A percentile compares a stretch with the other conserved stretches of the same genome.
Conservation (phyloP, 2,113 vertebrate genomes). For the Oreochromis aureus region DNA sequence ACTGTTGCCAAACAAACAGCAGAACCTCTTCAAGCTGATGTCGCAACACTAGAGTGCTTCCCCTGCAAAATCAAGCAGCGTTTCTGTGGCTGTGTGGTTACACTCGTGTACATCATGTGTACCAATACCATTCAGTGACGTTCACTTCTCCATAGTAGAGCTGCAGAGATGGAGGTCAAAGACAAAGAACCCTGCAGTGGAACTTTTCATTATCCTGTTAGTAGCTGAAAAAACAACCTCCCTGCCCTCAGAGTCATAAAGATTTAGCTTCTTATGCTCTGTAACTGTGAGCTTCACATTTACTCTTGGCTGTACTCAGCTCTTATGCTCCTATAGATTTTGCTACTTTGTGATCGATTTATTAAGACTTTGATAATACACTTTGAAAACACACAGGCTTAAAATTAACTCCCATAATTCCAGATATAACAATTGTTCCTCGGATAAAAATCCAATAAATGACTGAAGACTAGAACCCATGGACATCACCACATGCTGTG, state of each 20-base stretch:
- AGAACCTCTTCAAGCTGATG: neutral
- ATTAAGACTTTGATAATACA: neutral
- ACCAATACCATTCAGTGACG: neutral
- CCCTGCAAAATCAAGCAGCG: neutral
- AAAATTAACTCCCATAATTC: neutral
- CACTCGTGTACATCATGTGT: neutral
- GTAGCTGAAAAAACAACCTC: neutral
- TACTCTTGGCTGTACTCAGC: neutral
- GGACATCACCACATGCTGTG: neutral
- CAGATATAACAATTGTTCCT: neutral
- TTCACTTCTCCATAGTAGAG: neutral
- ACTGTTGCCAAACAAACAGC: constrained; percentile 7
- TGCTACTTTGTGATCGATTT: neutral
- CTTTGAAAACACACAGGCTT: neutral
- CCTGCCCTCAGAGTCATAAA: neutral
- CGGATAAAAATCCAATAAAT: neutral
- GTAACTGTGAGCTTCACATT: neutral
- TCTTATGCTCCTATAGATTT: neutral
- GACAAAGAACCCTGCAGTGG: neutral
- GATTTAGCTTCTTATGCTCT: neutral
- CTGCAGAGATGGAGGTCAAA: neutral
- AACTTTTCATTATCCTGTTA: neutral
- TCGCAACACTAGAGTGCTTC: neutral
- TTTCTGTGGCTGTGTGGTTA: neutral
- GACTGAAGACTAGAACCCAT: neutral